phyloP scores from a whole-genome alignment of 2,797 vertebrate species.

The Acridotheres tristis region DNA sequence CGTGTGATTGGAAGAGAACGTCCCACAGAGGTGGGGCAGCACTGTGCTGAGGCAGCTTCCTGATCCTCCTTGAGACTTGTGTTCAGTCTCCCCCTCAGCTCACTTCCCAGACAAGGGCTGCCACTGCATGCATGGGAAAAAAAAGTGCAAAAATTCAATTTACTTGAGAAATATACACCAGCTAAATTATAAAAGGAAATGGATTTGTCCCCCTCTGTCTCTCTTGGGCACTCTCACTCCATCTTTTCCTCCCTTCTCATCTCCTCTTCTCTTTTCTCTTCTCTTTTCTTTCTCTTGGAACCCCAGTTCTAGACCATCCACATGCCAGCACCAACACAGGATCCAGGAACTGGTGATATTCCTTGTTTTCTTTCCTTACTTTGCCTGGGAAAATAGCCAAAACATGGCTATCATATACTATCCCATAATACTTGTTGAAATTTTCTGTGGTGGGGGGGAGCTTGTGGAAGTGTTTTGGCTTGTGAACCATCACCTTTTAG shows the following conservation, averaged over 20 bases:
- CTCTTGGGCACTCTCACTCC: background rate
- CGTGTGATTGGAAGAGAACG: accelerated
- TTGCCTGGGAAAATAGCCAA: background rate
- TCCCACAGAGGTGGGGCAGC: background rate
- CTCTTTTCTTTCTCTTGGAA: background rate
- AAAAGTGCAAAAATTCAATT: background rate
- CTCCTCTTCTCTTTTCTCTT: background rate
- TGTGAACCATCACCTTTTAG: background rate
- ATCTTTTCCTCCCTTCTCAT: background rate
- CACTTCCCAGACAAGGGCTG: background rate
- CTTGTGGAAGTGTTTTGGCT: background rate
- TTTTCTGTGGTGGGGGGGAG: background rate
- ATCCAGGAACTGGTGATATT: background rate
- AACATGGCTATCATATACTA: accelerated
- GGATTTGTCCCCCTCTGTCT: accelerated
- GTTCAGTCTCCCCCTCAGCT: background rate
- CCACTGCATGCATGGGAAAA: background rate
- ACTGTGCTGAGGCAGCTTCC: background rate
- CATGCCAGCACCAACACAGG: accelerated
- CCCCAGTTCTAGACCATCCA: background rate
- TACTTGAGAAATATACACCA: background rate
- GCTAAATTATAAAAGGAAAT: background rate
- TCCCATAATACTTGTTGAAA: background rate
- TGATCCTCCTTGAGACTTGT: background rate
- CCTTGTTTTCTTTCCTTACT: background rate